Evolutionary conservation across 2,113 vertebrate species (phyloP).

Genomic region (Ctenomys sociabilis): DNA sequence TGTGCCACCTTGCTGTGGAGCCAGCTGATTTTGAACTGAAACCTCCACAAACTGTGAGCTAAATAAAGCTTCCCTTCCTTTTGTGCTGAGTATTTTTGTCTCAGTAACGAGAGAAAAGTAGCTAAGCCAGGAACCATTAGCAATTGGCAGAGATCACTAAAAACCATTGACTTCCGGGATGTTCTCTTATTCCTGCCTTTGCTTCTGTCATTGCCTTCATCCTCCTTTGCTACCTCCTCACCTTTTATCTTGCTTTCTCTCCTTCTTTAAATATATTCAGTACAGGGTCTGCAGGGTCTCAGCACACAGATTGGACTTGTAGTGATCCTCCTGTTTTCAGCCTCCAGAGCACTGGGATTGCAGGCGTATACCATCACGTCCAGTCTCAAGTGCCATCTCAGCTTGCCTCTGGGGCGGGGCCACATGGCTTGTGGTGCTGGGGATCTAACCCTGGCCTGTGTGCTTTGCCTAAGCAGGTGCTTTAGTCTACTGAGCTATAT

Average conservation of each 20-base stretch:
- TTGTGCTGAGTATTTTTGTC: neutral
- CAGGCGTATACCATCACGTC: no score
- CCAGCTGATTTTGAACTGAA: neutral
- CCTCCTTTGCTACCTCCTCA: neutral
- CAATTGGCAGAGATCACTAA: neutral
- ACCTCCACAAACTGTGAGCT: neutral
- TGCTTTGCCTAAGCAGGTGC: no score
- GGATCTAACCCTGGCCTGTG: no score
- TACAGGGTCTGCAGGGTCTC: no score
- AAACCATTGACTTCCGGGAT: neutral
- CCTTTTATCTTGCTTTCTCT: neutral
- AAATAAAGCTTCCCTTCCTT: neutral
- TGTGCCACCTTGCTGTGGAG: neutral
- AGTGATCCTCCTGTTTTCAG: no score
- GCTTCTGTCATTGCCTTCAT: neutral
- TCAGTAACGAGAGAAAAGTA: neutral
- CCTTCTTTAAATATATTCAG: no score
- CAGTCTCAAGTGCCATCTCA: no score
- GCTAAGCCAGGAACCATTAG: neutral
- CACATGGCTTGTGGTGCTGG: no score
- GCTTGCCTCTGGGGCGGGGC: no score
- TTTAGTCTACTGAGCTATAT: no score
- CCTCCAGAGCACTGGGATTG: no score
- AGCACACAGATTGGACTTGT: no score
- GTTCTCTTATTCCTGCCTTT: neutral